A percentile compares a stretch with the other conserved stretches of the same genome.
phyloP scores from a whole-genome alignment of 2,797 vertebrate genomes.

The Enteromius fasciolatus region DNA sequence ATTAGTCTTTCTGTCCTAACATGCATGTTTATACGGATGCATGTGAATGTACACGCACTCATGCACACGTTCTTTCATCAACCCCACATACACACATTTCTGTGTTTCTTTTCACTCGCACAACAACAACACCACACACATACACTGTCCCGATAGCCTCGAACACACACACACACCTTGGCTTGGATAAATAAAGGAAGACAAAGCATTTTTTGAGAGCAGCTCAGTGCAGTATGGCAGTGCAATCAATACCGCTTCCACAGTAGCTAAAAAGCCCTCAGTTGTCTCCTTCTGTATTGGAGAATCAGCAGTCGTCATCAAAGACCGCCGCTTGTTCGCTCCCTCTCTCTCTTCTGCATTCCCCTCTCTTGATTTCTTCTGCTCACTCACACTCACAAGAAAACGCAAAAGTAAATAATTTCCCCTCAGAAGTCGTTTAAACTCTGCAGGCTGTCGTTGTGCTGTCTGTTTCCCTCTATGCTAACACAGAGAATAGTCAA shows the following conservation, averaged over 20 bases:
- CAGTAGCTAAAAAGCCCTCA: slow-evolving; percentile 62
- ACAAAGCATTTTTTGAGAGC: slow-evolving; percentile 66
- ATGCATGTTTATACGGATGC: slow-evolving; percentile 29
- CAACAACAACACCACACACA: slow-evolving; percentile 40
- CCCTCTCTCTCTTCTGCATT: neutral
- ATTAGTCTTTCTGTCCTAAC: slow-evolving; percentile 42
- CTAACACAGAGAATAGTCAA: slow-evolving; percentile 35
- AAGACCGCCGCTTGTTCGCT: slow-evolving; percentile 35
- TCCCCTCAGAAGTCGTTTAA: slow-evolving; percentile 40
- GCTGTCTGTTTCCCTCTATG: slow-evolving; percentile 26
- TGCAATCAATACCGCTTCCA: slow-evolving; percentile 62
- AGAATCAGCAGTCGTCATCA: slow-evolving; percentile 63
- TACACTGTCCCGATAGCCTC: neutral
- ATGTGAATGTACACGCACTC: slow-evolving; percentile 27
- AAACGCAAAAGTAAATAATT: slow-evolving; percentile 46
- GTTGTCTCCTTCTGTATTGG: slow-evolving; percentile 60
- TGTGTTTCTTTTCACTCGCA: slow-evolving; percentile 14
- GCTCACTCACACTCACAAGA: slow-evolving; percentile 24
- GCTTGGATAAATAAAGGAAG: slow-evolving; percentile 60
- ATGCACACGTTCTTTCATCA: slow-evolving; percentile 26
- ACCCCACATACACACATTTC: slow-evolving; percentile 41
- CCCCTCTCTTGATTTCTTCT: slow-evolving; percentile 18
- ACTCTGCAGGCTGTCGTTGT: slow-evolving; percentile 40
- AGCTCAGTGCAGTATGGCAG: slow-evolving; percentile 59
- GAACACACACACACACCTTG: slow-evolving; percentile 27